Conservation (phyloP, 2,888 invertebrate species). For the Aethes cnicana region DNA sequence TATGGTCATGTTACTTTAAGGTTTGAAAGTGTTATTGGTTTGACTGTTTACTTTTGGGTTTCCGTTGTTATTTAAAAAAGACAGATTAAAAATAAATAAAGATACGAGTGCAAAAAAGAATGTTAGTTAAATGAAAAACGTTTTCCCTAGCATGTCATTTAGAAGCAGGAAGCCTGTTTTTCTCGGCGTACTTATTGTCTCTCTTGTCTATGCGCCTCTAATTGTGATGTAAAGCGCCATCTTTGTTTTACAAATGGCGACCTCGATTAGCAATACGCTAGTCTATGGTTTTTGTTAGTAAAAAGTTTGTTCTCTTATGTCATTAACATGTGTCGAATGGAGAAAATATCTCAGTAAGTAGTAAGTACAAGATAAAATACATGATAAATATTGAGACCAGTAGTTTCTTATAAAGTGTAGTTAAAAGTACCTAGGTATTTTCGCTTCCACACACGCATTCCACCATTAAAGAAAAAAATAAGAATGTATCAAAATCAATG, state of each 20-base stretch:
- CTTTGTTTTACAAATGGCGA: conserved; percentile 73
- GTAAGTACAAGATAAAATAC: too few relatives aligned
- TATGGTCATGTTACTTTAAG: conserved; percentile 10
- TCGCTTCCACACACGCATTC: too few relatives aligned
- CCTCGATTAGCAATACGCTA: conserved; percentile 59
- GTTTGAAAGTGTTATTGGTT: not conserved
- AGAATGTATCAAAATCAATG: not conserved
- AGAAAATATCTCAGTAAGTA: conserved; percentile 6
- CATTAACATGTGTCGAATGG: conserved; percentile 4
- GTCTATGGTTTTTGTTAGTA: conserved; percentile 27
- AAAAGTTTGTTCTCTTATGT: conserved; percentile 22
- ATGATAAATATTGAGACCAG: too few relatives aligned
- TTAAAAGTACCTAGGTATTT: too few relatives aligned
- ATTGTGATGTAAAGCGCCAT: conserved; percentile 76
- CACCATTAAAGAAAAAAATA: not conserved
- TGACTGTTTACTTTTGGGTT: not conserved
- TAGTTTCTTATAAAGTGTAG: too few relatives aligned
- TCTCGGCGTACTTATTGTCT: conserved; percentile 70
- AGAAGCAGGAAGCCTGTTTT: conserved; percentile 73
- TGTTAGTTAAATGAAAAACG: conserved; percentile 8
- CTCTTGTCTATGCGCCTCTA: conserved; percentile 63
- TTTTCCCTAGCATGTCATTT: conserved; percentile 50
- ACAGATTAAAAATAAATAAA: too few relatives aligned
- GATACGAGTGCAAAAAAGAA: too few relatives aligned
- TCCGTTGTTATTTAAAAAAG: not conserved